A percentile compares a stretch with the other conserved stretches of the same genome.
Conservation (phyloP, 2,888 invertebrate species). For the Willowsia nigromaculata region DNA sequence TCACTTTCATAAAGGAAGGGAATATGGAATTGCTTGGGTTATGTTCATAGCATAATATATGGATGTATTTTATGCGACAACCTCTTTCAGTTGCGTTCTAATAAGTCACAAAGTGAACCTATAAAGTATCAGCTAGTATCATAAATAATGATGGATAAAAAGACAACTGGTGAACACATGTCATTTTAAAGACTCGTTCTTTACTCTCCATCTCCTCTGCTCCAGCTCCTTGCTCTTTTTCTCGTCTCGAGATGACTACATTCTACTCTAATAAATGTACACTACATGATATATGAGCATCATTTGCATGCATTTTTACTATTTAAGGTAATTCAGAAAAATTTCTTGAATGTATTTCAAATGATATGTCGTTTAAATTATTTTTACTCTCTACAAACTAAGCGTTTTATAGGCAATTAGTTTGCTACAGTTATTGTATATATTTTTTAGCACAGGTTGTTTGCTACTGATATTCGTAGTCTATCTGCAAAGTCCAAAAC, state of each 20-base stretch:
- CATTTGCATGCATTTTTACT: constrained; percentile 19
- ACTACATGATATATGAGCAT: not conserved
- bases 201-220: not conserved
- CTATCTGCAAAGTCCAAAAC: not conserved
- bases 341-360: constrained; percentile 2
- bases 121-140: not conserved
- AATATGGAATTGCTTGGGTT: not conserved
- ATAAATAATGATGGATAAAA: not conserved
- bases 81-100: not conserved
- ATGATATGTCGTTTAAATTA: not conserved
- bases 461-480: not conserved
- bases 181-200: not conserved
- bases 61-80: not conserved
- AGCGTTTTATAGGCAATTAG: not conserved
- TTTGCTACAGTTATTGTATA: not conserved
- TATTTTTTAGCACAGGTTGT: not conserved
- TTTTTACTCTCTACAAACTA: not conserved
- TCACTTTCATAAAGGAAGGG: not conserved
- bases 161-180: constrained; percentile 29
- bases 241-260: not conserved
- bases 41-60: not conserved
- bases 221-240: not conserved
- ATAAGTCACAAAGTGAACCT: not conserved
- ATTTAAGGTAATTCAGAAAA: not conserved
- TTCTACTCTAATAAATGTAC: not conserved